These are phyloP conservation scores for Scaptomyza caliginosa DNA, from an alignment of 2,888 invertebrate species.

Conservation along the genomic window DNA sequence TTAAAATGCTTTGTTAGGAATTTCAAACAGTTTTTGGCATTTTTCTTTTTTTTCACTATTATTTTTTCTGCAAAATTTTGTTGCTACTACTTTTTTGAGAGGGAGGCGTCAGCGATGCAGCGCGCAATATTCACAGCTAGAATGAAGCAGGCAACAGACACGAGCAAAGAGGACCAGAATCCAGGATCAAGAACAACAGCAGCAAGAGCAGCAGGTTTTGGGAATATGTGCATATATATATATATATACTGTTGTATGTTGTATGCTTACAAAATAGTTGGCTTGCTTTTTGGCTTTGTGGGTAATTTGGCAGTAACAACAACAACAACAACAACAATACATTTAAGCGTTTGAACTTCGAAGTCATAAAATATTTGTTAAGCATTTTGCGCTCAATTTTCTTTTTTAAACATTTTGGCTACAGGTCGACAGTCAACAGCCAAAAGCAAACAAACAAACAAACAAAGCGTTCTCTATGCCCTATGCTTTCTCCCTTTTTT, in stretches of 20 bases:
- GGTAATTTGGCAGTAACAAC: conserved; percentile 71
- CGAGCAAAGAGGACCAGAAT: not conserved
- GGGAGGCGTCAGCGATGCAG: conserved; percentile 40
- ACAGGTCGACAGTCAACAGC: conserved; percentile 64
- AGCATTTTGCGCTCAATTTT: conserved; percentile 76
- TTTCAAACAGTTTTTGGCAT: conserved; percentile 71
- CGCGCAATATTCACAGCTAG: conserved; percentile 12
- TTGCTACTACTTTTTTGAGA: conserved; percentile 31
- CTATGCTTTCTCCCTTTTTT: not conserved
- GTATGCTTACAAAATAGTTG: conserved; percentile 46
- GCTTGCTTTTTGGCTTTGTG: conserved; percentile 50
- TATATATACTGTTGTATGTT: conserved; percentile 12
- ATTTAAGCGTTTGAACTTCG: conserved; percentile 76
- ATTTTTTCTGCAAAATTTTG: conserved; percentile 27
- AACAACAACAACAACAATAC: conserved; percentile 29
- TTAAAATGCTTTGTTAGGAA: conserved; percentile 78
- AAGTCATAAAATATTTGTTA: conserved; percentile 77
- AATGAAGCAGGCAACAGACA: conserved; percentile 4
- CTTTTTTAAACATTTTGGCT: conserved; percentile 69
- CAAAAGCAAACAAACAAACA: conserved; percentile 46
- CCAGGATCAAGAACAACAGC: not conserved
- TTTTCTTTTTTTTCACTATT: not conserved
- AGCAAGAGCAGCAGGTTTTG: conserved; percentile 3
- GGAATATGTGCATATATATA: not conserved
- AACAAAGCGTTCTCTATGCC: conserved; percentile 22